Conservation (phyloP, 1,140 invertebrate genomes). For the Kradibia gibbosae region DNA sequence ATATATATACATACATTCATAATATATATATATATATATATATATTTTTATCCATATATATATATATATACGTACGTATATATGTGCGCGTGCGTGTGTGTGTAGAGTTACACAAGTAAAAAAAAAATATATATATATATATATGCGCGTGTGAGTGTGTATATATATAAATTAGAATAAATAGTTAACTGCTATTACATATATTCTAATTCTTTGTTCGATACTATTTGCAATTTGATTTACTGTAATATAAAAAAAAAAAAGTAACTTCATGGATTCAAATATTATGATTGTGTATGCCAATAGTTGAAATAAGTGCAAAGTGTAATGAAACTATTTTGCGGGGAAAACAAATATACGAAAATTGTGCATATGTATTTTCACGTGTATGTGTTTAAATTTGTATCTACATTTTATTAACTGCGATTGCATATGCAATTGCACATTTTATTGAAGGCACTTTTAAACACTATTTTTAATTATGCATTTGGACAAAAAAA, state of each 20-base stretch:
- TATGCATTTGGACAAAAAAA: conserved; percentile 34
- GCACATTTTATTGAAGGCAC: background rate
- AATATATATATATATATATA: no score
- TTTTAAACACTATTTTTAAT: background rate
- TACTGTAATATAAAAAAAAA: background rate
- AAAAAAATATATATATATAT: no score
- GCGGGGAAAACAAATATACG: background rate
- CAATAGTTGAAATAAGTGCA: background rate
- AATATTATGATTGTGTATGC: background rate
- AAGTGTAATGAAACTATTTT: background rate
- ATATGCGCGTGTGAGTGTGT: no score
- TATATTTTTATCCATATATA: no score
- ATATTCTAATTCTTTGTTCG: no score
- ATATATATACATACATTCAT: no score
- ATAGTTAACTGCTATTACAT: no score
- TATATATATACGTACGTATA: no score
- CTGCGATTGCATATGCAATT: background rate
- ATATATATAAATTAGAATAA: no score
- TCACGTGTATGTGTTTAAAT: background rate
- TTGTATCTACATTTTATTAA: conserved; percentile 7
- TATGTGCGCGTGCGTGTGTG: no score
- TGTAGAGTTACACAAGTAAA: no score
- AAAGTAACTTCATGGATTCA: background rate
- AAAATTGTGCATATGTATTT: background rate
- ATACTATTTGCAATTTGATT: background rate